Percentiles rank a stretch among this genome's conserved stretches.
These are phyloP conservation scores for Scaptodrosophila lebanonensis DNA, from an alignment of 1,140 invertebrate genomes.

Conservation along the genomic window DNA sequence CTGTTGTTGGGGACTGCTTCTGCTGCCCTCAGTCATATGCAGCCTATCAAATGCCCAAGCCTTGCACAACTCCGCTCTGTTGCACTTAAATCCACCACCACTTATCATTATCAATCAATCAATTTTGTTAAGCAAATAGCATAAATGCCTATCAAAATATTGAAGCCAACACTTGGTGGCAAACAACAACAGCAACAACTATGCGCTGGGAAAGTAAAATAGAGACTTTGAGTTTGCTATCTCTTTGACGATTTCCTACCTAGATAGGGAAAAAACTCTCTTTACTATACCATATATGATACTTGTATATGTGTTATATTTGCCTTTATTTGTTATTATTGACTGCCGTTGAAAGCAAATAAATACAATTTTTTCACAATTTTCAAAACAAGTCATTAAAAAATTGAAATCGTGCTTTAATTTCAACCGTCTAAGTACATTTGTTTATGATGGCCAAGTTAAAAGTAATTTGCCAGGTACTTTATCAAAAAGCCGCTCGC, in stretches of 20 bases:
- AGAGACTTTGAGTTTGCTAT: too few relatives aligned
- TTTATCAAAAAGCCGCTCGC: too few relatives aligned
- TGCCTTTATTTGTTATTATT: slow-evolving; percentile 5
- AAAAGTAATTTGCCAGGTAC: slow-evolving; percentile 43
- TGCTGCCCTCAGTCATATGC: too few relatives aligned
- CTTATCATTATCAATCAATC: slow-evolving; percentile 70
- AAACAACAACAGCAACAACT: background rate
- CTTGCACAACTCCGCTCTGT: too few relatives aligned
- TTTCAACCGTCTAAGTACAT: slow-evolving; percentile 15
- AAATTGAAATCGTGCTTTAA: too few relatives aligned
- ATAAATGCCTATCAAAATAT: background rate
- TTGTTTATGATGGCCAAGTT: slow-evolving; percentile 57
- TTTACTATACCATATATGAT: too few relatives aligned
- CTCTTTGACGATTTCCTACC: slow-evolving; percentile 39
- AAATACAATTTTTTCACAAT: too few relatives aligned
- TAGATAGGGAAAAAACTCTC: too few relatives aligned
- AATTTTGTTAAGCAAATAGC: slow-evolving; percentile 38
- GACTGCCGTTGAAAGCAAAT: too few relatives aligned
- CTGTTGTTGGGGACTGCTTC: too few relatives aligned
- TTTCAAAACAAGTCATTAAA: too few relatives aligned
- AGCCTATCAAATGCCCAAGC: slow-evolving; percentile 30
- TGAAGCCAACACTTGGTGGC: slow-evolving; percentile 1
- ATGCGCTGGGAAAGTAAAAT: slow-evolving; percentile 35
- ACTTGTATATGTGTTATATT: too few relatives aligned
- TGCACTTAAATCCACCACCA: slow-evolving; percentile 35